A percentile compares a stretch with the other conserved stretches of the same genome.
phyloP scores from a whole-genome alignment of 37 sponge, comb jelly and placozoan genomes.

The Cliona cf. orientalis region DNA sequence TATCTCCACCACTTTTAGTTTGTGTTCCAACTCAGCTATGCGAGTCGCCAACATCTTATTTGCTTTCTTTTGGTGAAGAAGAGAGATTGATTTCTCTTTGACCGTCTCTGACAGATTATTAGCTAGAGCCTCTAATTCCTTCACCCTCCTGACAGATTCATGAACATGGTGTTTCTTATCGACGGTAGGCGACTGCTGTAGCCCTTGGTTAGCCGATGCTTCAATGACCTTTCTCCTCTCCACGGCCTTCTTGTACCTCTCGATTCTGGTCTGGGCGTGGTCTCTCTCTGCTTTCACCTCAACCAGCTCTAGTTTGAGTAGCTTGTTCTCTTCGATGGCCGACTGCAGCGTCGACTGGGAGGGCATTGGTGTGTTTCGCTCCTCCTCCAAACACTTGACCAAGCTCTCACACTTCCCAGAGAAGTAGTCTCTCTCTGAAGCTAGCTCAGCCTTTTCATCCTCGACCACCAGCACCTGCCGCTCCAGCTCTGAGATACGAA shows the following conservation, averaged over 20 bases:
- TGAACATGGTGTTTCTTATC: constrained; percentile 26
- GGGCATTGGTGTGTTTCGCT: constrained; percentile 23
- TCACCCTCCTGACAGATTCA: constrained; percentile 17
- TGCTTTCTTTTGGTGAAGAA: constrained; percentile 57
- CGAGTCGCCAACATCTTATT: constrained; percentile 57
- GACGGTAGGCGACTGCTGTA: background rate
- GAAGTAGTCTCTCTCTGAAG: constrained; percentile 39
- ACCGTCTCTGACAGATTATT: constrained; percentile 67
- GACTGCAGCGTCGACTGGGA: constrained; percentile 32
- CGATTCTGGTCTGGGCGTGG: constrained; percentile 38
- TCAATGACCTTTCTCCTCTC: constrained; percentile 47
- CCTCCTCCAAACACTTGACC: constrained; percentile 47
- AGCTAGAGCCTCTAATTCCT: constrained; percentile 56
- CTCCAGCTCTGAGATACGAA: constrained; percentile 25
- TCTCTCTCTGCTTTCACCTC: constrained; percentile 59
- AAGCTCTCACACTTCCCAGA: constrained; percentile 43
- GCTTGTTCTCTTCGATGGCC: constrained; percentile 56
- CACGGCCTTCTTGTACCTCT: constrained; percentile 65
- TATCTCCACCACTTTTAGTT: constrained; percentile 54
- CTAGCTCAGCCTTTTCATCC: constrained; percentile 69
- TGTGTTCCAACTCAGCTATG: constrained; percentile 62
- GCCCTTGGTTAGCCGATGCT: constrained; percentile 8
- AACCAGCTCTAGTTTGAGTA: constrained; percentile 46
- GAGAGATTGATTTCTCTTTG: constrained; percentile 61
- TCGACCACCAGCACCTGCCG: constrained; percentile 45